A percentile compares a stretch with the other conserved stretches of the same genome.
phyloP scores from a whole-genome alignment of 2,888 invertebrate species.

The Acanthopleura granulata region DNA sequence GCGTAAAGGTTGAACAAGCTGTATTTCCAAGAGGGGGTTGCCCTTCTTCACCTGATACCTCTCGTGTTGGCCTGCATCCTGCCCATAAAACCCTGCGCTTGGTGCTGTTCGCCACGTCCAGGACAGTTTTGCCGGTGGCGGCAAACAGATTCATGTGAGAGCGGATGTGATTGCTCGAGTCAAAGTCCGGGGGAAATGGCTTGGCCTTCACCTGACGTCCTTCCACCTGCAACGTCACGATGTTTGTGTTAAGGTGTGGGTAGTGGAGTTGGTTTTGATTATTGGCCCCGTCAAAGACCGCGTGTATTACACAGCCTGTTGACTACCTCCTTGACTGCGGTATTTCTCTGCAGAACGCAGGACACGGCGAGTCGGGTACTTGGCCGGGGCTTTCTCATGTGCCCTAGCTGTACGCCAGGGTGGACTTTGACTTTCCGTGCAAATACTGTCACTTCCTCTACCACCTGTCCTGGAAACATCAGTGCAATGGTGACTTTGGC shows the following conservation, averaged over 20 bases:
- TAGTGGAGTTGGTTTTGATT: too few species aligned
- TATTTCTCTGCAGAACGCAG: not conserved
- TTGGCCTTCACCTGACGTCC: not conserved
- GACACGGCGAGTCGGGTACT: not conserved
- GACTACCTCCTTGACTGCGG: not conserved
- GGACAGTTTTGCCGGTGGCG: too few species aligned
- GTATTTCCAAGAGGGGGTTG: too few species aligned
- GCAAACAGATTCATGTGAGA: too few species aligned
- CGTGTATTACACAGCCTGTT: not conserved
- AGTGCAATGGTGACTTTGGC: not conserved
- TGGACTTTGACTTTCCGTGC: not conserved
- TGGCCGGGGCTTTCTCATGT: slow-evolving; percentile 11
- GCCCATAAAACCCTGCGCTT: too few species aligned
- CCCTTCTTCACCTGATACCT: too few species aligned
- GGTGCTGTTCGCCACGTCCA: too few species aligned
- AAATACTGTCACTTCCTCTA: not conserved
- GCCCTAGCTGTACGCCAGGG: slow-evolving; percentile 14
- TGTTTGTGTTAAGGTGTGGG: not conserved
- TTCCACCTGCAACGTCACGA: not conserved
- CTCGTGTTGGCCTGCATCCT: too few species aligned
- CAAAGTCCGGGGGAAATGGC: not conserved
- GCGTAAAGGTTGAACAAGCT: too few species aligned
- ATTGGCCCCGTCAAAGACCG: too few species aligned
- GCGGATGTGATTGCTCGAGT: not conserved
- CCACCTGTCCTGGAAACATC: not conserved